Conservation (phyloP, 2,797 vertebrate species). For the Tapera naevia region DNA sequence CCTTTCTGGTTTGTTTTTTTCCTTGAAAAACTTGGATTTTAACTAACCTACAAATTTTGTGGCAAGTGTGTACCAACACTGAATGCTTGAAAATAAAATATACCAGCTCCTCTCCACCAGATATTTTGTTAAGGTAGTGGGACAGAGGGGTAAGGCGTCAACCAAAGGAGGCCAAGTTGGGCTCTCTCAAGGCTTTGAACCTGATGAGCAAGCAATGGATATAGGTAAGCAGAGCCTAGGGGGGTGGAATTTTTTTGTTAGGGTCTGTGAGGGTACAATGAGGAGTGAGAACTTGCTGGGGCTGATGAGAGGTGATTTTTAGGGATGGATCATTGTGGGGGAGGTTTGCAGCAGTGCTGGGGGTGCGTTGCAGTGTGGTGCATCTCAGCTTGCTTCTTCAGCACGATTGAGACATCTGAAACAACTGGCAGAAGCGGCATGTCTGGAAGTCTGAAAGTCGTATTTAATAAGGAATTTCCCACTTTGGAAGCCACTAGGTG, state of each 20-base stretch:
- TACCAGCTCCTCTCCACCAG: not conserved
- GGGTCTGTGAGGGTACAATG: not conserved
- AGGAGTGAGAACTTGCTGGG: not conserved
- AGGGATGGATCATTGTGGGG: rapidly evolving
- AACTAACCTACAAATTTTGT: not conserved
- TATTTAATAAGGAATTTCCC: not conserved
- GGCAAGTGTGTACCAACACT: not conserved
- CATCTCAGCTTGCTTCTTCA: not conserved
- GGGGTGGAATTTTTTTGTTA: not conserved
- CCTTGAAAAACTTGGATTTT: not conserved
- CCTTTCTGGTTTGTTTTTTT: not conserved
- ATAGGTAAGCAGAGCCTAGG: not conserved
- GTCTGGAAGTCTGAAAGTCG: not conserved
- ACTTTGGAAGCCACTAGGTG: conserved; percentile 66
- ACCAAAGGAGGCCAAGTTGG: rapidly evolving
- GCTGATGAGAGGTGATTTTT: rapidly evolving
- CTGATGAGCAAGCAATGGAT: not conserved
- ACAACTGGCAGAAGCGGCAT: rapidly evolving
- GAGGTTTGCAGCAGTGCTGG: rapidly evolving
- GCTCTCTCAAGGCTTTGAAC: not conserved
- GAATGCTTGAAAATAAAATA: not conserved
- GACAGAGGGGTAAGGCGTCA: not conserved
- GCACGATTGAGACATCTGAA: rapidly evolving
- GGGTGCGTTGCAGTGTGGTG: rapidly evolving
- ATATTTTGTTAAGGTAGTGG: not conserved